Conservation (phyloP, 2,888 invertebrate species). For the Archips xylosteana region DNA sequence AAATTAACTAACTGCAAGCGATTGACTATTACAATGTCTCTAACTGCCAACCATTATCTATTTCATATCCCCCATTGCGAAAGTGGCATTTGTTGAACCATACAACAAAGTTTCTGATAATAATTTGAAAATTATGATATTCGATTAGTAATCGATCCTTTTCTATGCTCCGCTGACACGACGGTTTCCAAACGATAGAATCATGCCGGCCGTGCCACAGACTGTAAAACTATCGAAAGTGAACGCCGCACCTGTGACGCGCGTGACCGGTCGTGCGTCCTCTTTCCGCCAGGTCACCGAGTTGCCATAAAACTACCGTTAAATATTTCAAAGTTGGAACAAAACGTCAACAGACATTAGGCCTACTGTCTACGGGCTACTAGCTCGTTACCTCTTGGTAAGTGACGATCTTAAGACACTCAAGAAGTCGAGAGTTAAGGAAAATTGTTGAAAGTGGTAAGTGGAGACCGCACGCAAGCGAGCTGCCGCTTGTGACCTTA, state of each 20-base stretch:
- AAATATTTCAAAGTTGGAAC: slow-evolving; percentile 55
- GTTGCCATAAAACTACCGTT: slow-evolving; percentile 70
- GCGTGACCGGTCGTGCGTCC: slow-evolving; percentile 68
- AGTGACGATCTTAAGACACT: too few relatives aligned
- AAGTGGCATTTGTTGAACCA: neutral
- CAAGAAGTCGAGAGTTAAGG: neutral
- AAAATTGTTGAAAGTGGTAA: neutral
- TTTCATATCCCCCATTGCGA: slow-evolving; percentile 4
- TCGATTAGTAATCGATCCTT: slow-evolving; percentile 6
- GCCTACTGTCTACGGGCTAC: neutral
- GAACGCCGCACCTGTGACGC: slow-evolving; percentile 79
- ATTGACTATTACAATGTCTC: slow-evolving; percentile 14
- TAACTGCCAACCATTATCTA: slow-evolving; percentile 2
- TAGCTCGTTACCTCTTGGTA: neutral
- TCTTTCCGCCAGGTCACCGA: slow-evolving; percentile 74
- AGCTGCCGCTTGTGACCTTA: too few relatives aligned
- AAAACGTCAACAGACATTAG: slow-evolving; percentile 40
- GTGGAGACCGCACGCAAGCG: neutral
- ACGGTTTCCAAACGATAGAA: slow-evolving; percentile 4
- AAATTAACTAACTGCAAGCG: slow-evolving; percentile 30
- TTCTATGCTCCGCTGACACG: neutral
- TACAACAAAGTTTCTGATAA: neutral
- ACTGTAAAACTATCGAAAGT: slow-evolving; percentile 74
- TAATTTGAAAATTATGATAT: neutral
- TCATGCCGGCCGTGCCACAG: slow-evolving; percentile 41